Percentiles rank a stretch among this genome's conserved stretches.
Conservation (phyloP, 2,888 invertebrate genomes). For the Pterostichus niger region DNA sequence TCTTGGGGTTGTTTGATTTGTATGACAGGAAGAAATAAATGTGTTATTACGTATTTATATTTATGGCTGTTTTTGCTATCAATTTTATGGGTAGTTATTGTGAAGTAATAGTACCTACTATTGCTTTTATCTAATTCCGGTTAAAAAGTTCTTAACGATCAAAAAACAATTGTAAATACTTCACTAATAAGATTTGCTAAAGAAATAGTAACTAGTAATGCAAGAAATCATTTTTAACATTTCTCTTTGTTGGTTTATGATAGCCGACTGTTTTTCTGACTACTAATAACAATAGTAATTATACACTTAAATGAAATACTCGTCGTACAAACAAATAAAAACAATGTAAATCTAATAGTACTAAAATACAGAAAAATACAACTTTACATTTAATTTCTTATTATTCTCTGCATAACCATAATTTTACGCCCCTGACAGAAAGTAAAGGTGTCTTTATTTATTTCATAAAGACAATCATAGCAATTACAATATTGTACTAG, state of each 20-base stretch:
- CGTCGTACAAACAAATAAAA: background rate
- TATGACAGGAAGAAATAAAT: conserved; percentile 50
- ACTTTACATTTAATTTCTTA: too few relatives aligned
- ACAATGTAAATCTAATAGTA: background rate
- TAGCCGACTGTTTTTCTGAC: conserved; percentile 27
- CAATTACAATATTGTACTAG: too few relatives aligned
- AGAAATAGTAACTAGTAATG: background rate
- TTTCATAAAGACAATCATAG: too few relatives aligned
- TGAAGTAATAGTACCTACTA: background rate
- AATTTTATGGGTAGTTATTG: conserved; percentile 19
- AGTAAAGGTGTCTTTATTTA: too few relatives aligned
- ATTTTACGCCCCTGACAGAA: too few relatives aligned
- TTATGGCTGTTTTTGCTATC: conserved; percentile 35
- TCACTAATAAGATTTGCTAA: conserved; percentile 40
- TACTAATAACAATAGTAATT: conserved; percentile 4
- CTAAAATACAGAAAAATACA: too few relatives aligned
- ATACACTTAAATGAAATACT: background rate
- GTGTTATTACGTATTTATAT: conserved; percentile 33
- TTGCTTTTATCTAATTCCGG: conserved; percentile 41
- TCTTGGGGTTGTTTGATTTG: conserved; percentile 21
- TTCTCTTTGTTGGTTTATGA: conserved; percentile 33
- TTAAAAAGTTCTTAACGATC: conserved; percentile 37
- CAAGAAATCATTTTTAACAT: conserved; percentile 32
- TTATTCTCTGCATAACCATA: too few relatives aligned
- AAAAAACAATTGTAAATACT: conserved; percentile 50